Percentiles rank a stretch among this genome's conserved stretches.
Conservation (phyloP, 2,797 vertebrate genomes). For the Tiaroga cobitis region DNA sequence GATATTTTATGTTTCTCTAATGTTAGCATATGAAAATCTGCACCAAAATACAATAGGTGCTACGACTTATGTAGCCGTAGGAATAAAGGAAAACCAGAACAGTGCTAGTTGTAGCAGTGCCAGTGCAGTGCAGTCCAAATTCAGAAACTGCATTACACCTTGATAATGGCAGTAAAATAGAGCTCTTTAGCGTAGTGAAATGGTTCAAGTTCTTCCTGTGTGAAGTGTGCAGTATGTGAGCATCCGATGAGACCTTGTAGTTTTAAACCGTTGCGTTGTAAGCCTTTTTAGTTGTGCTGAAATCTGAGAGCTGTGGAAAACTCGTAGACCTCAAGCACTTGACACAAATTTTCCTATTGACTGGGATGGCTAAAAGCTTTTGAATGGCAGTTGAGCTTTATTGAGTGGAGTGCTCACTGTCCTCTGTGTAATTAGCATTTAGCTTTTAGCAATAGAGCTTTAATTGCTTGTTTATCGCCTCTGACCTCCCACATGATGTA, state of each 20-base stretch:
- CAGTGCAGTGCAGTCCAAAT: neutral
- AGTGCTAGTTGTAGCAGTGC: no score
- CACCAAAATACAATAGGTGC: neutral
- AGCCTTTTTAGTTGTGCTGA: conserved; percentile 40
- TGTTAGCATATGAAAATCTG: neutral
- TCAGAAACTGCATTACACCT: neutral
- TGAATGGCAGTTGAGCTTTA: conserved; percentile 38
- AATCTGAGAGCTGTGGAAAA: conserved; percentile 27
- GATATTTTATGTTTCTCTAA: neutral
- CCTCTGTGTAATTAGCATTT: conserved; percentile 49
- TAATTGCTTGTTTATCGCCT: conserved; percentile 55
- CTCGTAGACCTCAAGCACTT: conserved; percentile 21
- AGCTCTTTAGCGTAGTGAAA: neutral
- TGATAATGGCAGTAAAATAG: neutral
- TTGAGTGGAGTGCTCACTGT: conserved; percentile 33
- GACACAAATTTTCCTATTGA: conserved; percentile 42
- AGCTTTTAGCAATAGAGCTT: conserved; percentile 45
- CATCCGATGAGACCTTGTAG: neutral
- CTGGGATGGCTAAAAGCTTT: conserved; percentile 36
- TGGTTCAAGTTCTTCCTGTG: neutral
- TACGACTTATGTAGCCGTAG: neutral
- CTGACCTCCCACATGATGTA: conserved; percentile 33
- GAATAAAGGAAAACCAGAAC: neutral
- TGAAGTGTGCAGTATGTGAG: neutral
- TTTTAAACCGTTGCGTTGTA: neutral